These are phyloP conservation scores for Schizaphis graminum DNA, from an alignment of 2,888 invertebrate genomes.

Conservation along the genomic window DNA sequence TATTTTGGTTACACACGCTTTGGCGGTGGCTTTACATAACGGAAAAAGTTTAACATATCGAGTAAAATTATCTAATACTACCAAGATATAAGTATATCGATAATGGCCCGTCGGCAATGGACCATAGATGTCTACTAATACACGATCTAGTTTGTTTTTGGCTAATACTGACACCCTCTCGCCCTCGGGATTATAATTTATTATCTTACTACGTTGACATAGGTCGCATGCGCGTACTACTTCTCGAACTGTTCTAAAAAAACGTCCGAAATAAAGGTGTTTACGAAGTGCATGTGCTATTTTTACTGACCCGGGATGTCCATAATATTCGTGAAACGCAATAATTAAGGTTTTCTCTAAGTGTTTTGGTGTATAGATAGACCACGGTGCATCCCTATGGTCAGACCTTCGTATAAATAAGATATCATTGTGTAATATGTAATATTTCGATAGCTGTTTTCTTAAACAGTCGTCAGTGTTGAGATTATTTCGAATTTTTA, in stretches of 20 bases:
- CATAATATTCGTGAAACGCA: constrained; percentile 10
- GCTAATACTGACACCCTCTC: background rate
- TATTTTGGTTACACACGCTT: no score
- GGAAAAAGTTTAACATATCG: no score
- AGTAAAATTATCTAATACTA: no score
- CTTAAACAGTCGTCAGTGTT: no score
- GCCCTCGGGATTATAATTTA: no score
- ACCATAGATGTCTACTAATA: background rate
- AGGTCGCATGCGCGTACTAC: background rate
- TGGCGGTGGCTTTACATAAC: no score
- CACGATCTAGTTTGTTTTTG: background rate
- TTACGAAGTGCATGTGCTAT: background rate
- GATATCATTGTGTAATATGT: background rate
- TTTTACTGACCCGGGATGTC: background rate
- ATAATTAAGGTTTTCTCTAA: background rate
- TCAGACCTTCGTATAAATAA: background rate
- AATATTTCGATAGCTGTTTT: background rate
- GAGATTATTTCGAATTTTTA: no score
- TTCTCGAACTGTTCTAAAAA: background rate
- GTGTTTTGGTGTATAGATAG: background rate
- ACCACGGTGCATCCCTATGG: background rate
- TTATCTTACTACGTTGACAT: background rate
- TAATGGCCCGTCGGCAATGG: background rate
- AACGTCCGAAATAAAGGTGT: background rate
- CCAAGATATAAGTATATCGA: background rate